Base-by-base conservation (phyloP, 2,888 invertebrate genomes). In the Anoncus sp. region DNA sequence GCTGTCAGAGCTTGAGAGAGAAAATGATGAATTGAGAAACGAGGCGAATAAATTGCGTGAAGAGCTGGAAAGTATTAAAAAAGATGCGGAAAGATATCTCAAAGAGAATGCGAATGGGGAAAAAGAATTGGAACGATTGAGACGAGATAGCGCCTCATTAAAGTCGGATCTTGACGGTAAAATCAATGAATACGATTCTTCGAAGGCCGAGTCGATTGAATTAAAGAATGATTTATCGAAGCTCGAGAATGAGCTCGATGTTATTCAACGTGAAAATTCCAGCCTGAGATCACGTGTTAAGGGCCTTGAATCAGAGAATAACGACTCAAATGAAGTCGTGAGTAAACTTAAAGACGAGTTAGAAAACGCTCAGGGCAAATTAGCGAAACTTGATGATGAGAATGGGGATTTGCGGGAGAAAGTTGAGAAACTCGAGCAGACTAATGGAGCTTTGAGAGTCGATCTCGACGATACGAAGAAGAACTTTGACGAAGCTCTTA, bases 401-500 rank as follows among this genome's bases (percentile, higher is more conserved):
- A 67, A 71, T 62, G 53, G 24, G 6, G 45, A 12, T 5, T 77
- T 80, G 38, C 43, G 38, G 27, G 57, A 35, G 14, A 69, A 81
- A 65, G 57, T 75, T 73, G 51, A 1, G 9, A 75, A 78, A 49
- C 73, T 84, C 16, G 67, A 75, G 38, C 67, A 70, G 10, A 66
- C 82, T 62, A 67, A 79, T 24, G 74, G 31, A 22, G 57, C 65
- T 59, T 71, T 82, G 53, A 67, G 62, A 22, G 74, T 43, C 45
- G 80, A 83, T 57, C 45, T 81, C 60, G 75, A 84, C 4, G 62
- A 51, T 5, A 47, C 69, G 2, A 12, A 55, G 22, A 77, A 74
- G 31, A 83, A 83, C 67, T 18, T 76, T 20, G 62, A 79, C 0
- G 47, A 66, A 16, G 53, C 74, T 18, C 51, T 75, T 31, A 38